Evolutionary conservation across 1,140 invertebrate genomes (phyloP), one percentile per base, ranked within the genome.

Genomic region (Heliconius congener): DNA sequence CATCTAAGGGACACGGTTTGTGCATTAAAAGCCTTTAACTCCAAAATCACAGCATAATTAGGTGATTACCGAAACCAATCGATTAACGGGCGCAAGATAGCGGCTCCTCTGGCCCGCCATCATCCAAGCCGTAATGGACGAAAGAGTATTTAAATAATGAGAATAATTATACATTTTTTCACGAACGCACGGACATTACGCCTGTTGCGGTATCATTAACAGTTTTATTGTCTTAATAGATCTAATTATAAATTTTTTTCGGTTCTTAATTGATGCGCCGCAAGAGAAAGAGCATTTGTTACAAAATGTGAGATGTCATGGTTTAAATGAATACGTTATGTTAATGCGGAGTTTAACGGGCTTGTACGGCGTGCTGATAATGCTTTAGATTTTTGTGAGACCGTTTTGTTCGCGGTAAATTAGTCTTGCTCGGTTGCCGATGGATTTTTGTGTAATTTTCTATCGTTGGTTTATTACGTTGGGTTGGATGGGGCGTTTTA

Each of bases 261-360:
- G 93, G 92, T 78, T 86, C 86, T 93, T 93, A 94, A 94, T 94
- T 93, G 92, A 94, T 91, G 89, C 89, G 87, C 84, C 85, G 88
- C 90, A 88, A 88, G 90, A 92, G 88, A 92, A 87, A 92, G 88
- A 90, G 87, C 90, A 91, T 93, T 94, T 93, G 90, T 94, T 90
- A 93, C 89, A 89, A 92, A 94, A 94, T 94, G 86, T 93, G 92
- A 93, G 93, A 94, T 94, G 93, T 94, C 93, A 94, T 94, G 93
- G 88, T 94, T 88, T 91, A 93, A 93, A 93, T 91, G 89, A 90
- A 93, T 93, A 89, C 84, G 90, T 92, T 94, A 93, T 93, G 92
- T 93, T 94, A 94, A 93, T 94, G 89, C 76, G 37, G 88, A 90
- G 81, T 91, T 89, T 91, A 91, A 91, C 88, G 86, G 87, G 84